These are phyloP conservation scores for Neotoxoptera formosana DNA, from an alignment of 1,140 invertebrate species.

Conservation along the genomic window DNA sequence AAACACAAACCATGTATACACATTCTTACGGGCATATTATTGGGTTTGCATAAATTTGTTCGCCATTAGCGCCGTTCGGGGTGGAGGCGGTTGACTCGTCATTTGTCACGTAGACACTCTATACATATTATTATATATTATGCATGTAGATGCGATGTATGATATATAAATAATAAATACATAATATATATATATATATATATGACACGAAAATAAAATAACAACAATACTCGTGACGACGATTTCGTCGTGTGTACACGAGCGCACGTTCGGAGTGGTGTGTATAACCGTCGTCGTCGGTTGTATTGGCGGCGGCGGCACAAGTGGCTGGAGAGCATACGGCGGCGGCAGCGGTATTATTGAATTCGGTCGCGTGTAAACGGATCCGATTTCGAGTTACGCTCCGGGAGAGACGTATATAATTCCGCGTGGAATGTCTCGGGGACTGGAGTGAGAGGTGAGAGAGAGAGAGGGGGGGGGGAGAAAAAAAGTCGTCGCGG, in stretches of 20 bases:
- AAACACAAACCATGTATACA: constrained; percentile 41
- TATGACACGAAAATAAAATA: neutral
- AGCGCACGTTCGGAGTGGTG: neutral
- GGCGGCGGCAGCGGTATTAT: neutral
- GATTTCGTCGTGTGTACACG: neutral
- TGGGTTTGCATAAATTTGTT: constrained; percentile 53
- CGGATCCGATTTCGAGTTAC: constrained; percentile 54
- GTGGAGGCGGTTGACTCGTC: constrained; percentile 8
- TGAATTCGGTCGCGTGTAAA: constrained; percentile 53
- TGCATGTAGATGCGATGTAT: neutral
- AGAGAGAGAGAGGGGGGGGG: neutral
- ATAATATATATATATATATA: neutral
- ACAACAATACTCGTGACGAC: neutral
- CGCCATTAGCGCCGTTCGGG: constrained; percentile 26
- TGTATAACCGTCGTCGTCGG: neutral
- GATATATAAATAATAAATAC: neutral
- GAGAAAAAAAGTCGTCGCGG: neutral
- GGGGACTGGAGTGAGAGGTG: too few species aligned
- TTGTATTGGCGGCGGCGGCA: neutral
- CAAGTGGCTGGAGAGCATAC: neutral
- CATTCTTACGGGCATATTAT: constrained; percentile 37
- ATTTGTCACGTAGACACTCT: constrained; percentile 1
- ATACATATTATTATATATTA: neutral
- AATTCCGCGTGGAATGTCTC: constrained; percentile 15
- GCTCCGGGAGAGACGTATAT: constrained; percentile 9